Evolutionary conservation across 92 coral and sea anemone species (phyloP).

Genomic region (Desmophyllum pertusum): DNA sequence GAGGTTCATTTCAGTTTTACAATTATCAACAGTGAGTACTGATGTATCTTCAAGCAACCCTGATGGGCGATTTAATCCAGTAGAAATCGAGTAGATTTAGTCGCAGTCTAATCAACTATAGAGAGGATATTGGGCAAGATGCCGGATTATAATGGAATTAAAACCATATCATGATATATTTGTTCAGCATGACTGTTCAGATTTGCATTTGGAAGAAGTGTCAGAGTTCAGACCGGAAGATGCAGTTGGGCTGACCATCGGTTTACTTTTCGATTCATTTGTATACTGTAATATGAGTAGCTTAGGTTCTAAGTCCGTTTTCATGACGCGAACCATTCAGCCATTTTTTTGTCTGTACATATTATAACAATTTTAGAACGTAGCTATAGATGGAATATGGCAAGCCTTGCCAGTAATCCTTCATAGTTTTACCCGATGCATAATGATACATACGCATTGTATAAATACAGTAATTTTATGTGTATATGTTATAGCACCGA

Average conservation of each 20-base stretch:
- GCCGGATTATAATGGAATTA: neutral
- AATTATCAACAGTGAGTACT: neutral
- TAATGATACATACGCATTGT: no score
- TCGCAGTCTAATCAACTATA: neutral
- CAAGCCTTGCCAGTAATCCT: no score
- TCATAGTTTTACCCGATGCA: neutral
- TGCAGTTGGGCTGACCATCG: neutral
- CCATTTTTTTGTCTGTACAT: no score
- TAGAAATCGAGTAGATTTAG: neutral
- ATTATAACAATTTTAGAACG: no score
- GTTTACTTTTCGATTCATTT: neutral
- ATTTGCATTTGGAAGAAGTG: no score
- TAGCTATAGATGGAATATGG: no score
- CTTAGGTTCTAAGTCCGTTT: neutral
- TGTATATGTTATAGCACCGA: neutral
- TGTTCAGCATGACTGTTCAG: neutral
- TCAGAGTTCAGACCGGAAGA: neutral
- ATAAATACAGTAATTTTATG: no score
- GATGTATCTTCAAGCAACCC: neutral
- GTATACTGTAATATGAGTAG: neutral
- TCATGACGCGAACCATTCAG: neutral
- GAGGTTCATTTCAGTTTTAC: slow-evolving; percentile 11
- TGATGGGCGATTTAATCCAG: neutral
- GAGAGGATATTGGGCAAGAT: neutral
- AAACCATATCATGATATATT: neutral